Conservation (phyloP, 2,888 invertebrate species). For the Andrena flavipes region DNA sequence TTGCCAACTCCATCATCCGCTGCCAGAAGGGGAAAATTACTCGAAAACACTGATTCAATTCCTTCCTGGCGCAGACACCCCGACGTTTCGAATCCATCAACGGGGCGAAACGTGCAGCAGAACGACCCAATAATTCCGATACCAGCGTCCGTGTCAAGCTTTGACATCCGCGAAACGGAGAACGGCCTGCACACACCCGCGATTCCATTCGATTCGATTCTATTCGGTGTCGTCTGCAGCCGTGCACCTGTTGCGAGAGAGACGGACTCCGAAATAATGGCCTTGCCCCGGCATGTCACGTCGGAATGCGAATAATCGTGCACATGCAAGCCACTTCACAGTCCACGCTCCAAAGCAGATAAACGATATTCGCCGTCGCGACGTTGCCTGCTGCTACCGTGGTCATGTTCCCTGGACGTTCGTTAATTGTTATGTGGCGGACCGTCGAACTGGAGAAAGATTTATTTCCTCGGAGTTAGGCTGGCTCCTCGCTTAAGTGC, state of each 20-base stretch:
- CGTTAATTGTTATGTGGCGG: conserved; percentile 20
- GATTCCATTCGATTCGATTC: conserved; percentile 31
- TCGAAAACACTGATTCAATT: conserved; percentile 4
- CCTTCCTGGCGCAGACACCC: conserved; percentile 5
- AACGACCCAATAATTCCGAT: conserved; percentile 34
- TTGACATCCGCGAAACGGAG: conserved; percentile 45
- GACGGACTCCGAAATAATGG: conserved; percentile 49
- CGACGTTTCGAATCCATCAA: not conserved
- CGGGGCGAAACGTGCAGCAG: not conserved
- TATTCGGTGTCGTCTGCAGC: conserved; percentile 48
- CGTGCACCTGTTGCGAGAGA: conserved; percentile 59
- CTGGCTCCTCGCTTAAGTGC: no score
- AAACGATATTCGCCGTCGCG: conserved; percentile 22
- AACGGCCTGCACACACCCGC: not conserved
- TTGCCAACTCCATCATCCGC: not conserved
- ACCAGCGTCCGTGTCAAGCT: conserved; percentile 35
- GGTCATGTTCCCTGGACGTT: conserved; percentile 3
- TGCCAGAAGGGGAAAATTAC: not conserved
- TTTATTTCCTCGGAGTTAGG: no score
- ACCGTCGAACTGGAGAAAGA: no score
- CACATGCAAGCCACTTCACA: conserved; percentile 23
- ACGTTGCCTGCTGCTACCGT: not conserved
- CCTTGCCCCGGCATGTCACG: conserved; percentile 30
- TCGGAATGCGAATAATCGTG: conserved; percentile 36
- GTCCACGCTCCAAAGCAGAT: conserved; percentile 19